These are phyloP conservation scores for Thymelicus sylvestris DNA, from an alignment of 2,888 invertebrate genomes.

Conservation along the genomic window DNA sequence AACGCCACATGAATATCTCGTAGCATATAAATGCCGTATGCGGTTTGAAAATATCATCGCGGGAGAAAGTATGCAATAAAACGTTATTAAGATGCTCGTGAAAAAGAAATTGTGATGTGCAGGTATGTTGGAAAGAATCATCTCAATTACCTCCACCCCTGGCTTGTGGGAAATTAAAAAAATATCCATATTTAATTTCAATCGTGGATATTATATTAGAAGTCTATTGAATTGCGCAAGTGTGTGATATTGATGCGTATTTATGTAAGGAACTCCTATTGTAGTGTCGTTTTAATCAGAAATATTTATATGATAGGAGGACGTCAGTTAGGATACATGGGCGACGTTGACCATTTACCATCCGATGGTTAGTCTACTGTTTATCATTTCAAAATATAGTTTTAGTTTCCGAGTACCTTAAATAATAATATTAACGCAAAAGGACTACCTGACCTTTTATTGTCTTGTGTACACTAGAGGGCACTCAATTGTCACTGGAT, in stretches of 20 bases:
- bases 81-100: constrained; percentile 36
- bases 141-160: constrained; percentile 14
- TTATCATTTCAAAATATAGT: no score
- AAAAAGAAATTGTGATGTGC: constrained; percentile 34
- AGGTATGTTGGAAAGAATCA: constrained; percentile 13
- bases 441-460: no score
- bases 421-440: no score
- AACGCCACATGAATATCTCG: constrained; percentile 26
- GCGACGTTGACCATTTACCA: no score
- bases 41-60: constrained; percentile 34
- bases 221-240: background rate
- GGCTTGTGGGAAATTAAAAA: background rate
- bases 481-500: background rate
- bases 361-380: no score
- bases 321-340: no score
- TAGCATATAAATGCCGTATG: constrained; percentile 24
- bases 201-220: background rate
- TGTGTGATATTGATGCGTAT: no score
- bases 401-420: no score
- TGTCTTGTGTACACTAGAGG: no score
- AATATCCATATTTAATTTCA: background rate
- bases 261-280: no score
- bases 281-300: no score
- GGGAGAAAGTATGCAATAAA: constrained; percentile 35
- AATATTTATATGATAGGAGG: no score